These are phyloP conservation scores for Baccha elongata DNA, from an alignment of 2,888 invertebrate genomes.

Conservation along the genomic window DNA sequence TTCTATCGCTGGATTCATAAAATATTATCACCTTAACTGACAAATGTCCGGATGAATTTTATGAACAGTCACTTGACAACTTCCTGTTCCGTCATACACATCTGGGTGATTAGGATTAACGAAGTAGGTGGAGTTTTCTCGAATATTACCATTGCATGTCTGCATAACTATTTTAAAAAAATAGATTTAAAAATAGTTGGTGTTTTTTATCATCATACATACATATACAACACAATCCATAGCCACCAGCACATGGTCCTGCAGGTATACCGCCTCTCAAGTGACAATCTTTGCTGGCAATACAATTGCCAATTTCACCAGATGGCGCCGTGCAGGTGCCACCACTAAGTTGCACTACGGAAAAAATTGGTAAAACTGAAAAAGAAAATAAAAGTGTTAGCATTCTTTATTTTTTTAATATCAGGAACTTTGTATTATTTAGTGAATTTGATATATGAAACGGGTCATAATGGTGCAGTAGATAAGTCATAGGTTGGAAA, in stretches of 20 bases:
- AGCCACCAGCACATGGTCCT: conserved; percentile 88
- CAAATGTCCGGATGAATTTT: conserved; percentile 91
- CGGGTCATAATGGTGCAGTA: too few relatives aligned
- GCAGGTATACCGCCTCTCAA: conserved; percentile 88
- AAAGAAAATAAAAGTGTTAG: conserved; percentile 68
- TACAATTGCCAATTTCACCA: conserved; percentile 92
- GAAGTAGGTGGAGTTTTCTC: conserved; percentile 93
- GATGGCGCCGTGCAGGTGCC: conserved; percentile 89
- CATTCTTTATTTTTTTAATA: too few relatives aligned
- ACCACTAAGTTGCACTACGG: conserved; percentile 90
- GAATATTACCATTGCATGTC: conserved; percentile 89
- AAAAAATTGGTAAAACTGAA: conserved; percentile 91
- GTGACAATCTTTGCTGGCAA: conserved; percentile 88
- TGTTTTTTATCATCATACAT: conserved; percentile 67
- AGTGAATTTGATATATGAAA: too few relatives aligned
- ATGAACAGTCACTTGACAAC: conserved; percentile 91
- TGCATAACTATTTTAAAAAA: conserved; percentile 85
- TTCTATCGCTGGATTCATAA: not conserved
- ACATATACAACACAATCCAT: conserved; percentile 82
- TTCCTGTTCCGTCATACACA: conserved; percentile 89
- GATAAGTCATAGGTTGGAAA: too few relatives aligned
- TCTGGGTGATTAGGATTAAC: conserved; percentile 92
- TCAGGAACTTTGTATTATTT: too few relatives aligned
- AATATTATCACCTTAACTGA: conserved; percentile 87
- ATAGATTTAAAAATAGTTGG: not conserved